Percentiles rank a stretch among this genome's conserved stretches.
These are phyloP conservation scores for Mechanitis mazaeus DNA, from an alignment of 2,888 invertebrate genomes.

Conservation along the genomic window DNA sequence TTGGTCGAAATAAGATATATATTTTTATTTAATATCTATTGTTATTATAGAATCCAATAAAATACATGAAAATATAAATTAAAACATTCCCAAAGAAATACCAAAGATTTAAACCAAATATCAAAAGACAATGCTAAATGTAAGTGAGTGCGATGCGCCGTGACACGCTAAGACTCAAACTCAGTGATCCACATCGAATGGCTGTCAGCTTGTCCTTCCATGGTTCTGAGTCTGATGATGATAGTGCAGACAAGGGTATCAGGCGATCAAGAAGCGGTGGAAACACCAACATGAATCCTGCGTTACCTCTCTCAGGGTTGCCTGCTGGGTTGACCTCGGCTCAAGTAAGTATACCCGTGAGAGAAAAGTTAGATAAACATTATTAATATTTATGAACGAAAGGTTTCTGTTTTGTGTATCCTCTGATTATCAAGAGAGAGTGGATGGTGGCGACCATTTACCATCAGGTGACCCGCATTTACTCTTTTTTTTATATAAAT, in stretches of 20 bases:
- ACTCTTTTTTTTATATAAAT: too few species aligned
- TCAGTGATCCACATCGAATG: slow-evolving; percentile 65
- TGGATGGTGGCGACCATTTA: too few species aligned
- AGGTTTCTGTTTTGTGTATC: too few species aligned
- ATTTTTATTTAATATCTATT: background rate
- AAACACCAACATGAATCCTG: slow-evolving; percentile 46
- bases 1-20: too few species aligned
- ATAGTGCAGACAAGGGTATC: slow-evolving; percentile 51
- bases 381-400: too few species aligned
- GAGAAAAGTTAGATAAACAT: too few species aligned
- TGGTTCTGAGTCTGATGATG: slow-evolving; percentile 68
- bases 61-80: background rate
- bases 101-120: slow-evolving; percentile 30
- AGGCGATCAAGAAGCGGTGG: slow-evolving; percentile 47
- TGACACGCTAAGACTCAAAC: slow-evolving; percentile 64
- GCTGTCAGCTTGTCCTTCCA: slow-evolving; percentile 54
- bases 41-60: background rate
- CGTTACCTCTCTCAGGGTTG: slow-evolving; percentile 16
- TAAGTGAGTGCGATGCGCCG: slow-evolving; percentile 51
- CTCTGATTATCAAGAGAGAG: too few species aligned
- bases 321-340: slow-evolving; percentile 37
- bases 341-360: slow-evolving; percentile 42
- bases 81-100: slow-evolving; percentile 31
- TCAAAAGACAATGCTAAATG: slow-evolving; percentile 32
- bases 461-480: too few species aligned